These are phyloP conservation scores for Sminthurides bifidus DNA, from an alignment of 1,140 invertebrate species.

Conservation along the genomic window DNA sequence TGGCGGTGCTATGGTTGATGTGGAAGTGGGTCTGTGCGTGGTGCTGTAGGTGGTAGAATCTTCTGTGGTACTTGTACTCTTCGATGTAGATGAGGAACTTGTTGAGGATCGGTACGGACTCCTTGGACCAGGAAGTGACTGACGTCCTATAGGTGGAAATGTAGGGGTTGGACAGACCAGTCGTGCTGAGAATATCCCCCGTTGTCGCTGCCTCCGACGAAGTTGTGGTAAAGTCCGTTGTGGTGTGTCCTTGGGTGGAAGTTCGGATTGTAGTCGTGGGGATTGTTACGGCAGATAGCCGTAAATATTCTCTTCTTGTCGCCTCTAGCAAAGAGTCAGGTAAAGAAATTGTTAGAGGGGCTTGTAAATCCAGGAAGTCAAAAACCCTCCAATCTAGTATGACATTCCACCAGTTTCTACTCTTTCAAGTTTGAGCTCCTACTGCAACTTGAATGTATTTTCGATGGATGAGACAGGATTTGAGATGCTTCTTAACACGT, in stretches of 20 bases:
- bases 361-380: too few species aligned
- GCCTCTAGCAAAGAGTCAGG: constrained; percentile 49
- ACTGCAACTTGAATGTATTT: too few species aligned
- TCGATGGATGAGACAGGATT: too few species aligned
- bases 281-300: constrained; percentile 32
- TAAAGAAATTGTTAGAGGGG: background rate
- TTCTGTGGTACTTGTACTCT: constrained; percentile 31
- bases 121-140: background rate
- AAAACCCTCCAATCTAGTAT: too few species aligned
- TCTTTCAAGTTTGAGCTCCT: too few species aligned
- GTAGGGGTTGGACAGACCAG: constrained; percentile 14
- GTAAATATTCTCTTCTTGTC: constrained; percentile 75
- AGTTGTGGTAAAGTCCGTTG: background rate
- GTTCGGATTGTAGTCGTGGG: background rate
- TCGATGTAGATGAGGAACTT: constrained; percentile 16
- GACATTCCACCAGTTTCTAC: too few species aligned
- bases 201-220: constrained; percentile 17
- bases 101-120: background rate
- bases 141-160: background rate
- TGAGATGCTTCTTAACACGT: too few species aligned
- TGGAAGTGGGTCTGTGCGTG: constrained; percentile 22
- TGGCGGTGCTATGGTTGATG: constrained; percentile 34
- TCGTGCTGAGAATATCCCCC: constrained; percentile 30
- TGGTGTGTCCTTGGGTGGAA: background rate
- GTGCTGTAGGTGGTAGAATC: constrained; percentile 23